phyloP scores from a whole-genome alignment of 1,140 invertebrate genomes.

The Euura saliciscinereae region DNA sequence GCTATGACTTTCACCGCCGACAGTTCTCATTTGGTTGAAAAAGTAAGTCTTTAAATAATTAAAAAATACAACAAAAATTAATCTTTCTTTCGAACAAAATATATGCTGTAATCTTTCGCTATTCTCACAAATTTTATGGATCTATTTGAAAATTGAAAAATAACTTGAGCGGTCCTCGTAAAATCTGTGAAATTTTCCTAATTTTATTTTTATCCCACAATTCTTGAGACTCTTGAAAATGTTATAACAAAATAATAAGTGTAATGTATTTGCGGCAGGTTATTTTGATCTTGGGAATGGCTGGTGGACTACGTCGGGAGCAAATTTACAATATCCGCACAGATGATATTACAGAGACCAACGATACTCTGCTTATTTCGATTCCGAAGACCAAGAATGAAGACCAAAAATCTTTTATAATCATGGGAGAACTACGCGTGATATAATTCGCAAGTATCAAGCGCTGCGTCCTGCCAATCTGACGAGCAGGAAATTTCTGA shows the following conservation, averaged over 20 bases:
- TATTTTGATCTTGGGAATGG: conserved; percentile 16
- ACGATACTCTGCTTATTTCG: background rate
- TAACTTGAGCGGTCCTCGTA: background rate
- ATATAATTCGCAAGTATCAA: conserved; percentile 22
- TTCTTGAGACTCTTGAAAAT: background rate
- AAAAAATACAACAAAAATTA: background rate
- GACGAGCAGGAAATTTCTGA: conserved; percentile 22
- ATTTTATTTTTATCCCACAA: background rate
- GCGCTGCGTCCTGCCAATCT: conserved; percentile 19
- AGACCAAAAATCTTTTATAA: background rate
- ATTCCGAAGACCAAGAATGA: conserved; percentile 8
- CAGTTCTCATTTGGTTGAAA: background rate
- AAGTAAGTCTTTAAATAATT: background rate
- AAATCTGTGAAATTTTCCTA: background rate
- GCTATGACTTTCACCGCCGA: conserved; percentile 1
- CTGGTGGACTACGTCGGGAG: conserved; percentile 9
- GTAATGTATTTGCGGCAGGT: conserved; percentile 13
- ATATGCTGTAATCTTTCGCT: background rate
- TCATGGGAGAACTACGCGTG: background rate
- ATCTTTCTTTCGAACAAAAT: background rate
- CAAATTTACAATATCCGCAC: conserved; percentile 3
- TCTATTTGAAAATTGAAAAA: background rate
- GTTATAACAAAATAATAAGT: conserved; percentile 8
- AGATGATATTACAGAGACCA: background rate
- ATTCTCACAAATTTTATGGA: background rate